Conservation (phyloP, 2,113 vertebrate genomes). For the Aegotheles bennettii region DNA sequence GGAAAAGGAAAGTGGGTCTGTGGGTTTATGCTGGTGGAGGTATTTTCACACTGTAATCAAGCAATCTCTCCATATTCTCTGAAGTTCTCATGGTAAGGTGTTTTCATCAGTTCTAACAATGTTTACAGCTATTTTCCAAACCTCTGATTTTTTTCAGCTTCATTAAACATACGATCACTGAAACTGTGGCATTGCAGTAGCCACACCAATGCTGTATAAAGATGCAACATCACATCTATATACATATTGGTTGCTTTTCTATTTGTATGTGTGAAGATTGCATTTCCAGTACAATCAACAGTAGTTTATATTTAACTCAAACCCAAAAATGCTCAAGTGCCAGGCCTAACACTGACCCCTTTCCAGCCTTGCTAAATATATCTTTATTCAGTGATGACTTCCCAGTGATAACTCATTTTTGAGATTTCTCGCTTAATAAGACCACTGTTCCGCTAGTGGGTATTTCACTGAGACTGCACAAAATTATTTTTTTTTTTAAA, state of each 20-base stretch:
- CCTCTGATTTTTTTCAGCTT: neutral
- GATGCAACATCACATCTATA: neutral
- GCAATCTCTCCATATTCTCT: neutral
- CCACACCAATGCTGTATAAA: neutral
- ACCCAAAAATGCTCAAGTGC: neutral
- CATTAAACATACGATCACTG: neutral
- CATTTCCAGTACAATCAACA: neutral
- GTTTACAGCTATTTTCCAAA: neutral
- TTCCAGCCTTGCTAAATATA: neutral
- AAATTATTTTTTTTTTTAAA: neutral
- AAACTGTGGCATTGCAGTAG: neutral
- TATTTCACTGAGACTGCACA: neutral
- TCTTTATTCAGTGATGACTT: neutral
- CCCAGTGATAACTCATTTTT: neutral
- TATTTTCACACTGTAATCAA: neutral
- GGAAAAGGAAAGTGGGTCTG: neutral
- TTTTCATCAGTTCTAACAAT: neutral
- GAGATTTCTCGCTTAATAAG: neutral
- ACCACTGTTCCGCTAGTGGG: neutral
- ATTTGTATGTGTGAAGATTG: neutral
- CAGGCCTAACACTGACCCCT: neutral
- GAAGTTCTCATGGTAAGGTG: neutral
- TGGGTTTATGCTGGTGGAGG: neutral
- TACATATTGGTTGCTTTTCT: neutral
- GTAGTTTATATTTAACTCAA: neutral